Base-by-base conservation (phyloP, 2,888 invertebrate species). In the Idaea aversata region DNA sequence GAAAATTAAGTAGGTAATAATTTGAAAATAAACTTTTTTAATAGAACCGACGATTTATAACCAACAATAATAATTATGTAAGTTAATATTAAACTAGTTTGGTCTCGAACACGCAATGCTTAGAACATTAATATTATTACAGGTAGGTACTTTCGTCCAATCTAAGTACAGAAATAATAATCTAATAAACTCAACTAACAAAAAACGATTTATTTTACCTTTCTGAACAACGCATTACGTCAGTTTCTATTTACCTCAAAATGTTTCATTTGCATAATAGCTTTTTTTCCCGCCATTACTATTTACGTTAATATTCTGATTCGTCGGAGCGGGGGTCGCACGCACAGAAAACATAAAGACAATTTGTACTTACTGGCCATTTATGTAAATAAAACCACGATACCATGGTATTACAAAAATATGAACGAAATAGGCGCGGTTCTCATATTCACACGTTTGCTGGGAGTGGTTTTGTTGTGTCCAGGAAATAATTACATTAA, bases 191-290 rank as follows among this genome's bases (percentile, higher is more conserved):
- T 77, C 74, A 81, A 25, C 78, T 77, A 82, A 83, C 81, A 83
- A 85, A 84, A 67, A 90, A 86, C 88, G 85, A 88, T 91, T 90
- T 87, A 90, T 91, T 88, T 85, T 86, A 85, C 83, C 80, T 83
- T 87, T 86, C 85, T 85, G 83, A 84, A 84, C 87, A 87, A 86
- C 86, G 82, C 79, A 85, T 89, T 87, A 91, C 87, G 88, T 89
- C 91, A 88, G 84, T 88, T 88, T 85, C 85, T 90, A 92, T 93
- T 91, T 93, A 90, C 90, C 88, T 88, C 88, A 88, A 91, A 91
- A 90, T 88, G 88, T 90, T 92, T 90, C 87, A 93, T 93, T 93
- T 91, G 91, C 93, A 93, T 93, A 93, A 93, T 91, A 88, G 91
- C 91, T 90, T 91, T 93, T 36, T 90, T 91, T 90, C 85, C 90